These are phyloP conservation scores for Ammodramus savannarum DNA, from an alignment of 2,113 vertebrate genomes.

Conservation along the genomic window DNA sequence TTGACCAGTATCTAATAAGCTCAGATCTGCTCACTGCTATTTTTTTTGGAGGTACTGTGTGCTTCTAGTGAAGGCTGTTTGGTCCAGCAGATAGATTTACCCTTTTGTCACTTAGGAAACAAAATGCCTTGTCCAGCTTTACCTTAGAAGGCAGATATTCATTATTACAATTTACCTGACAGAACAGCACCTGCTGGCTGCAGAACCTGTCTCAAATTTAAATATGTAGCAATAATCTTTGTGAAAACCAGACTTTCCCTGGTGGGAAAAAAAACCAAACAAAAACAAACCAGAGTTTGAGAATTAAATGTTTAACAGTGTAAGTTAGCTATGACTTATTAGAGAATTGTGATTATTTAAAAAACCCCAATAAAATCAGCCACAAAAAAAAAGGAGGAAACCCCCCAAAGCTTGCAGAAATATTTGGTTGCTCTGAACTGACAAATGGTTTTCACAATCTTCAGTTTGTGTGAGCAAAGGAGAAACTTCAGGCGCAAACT, in stretches of 20 bases:
- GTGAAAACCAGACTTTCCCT: neutral
- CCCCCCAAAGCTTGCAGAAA: neutral
- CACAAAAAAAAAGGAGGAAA: neutral
- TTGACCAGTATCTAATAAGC: conserved; percentile 29
- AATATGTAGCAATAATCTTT: neutral
- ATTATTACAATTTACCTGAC: neutral
- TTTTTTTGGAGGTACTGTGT: neutral
- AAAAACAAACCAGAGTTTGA: neutral
- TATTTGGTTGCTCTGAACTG: neutral
- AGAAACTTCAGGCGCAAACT: neutral
- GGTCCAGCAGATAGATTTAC: neutral
- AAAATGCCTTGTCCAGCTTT: neutral
- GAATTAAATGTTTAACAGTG: neutral
- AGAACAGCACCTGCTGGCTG: conserved; percentile 33
- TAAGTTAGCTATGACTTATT: neutral
- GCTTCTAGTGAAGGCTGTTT: conserved; percentile 15
- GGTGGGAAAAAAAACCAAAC: neutral
- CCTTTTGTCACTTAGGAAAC: neutral
- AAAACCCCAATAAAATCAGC: neutral
- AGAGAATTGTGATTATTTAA: neutral
- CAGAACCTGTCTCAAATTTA: neutral
- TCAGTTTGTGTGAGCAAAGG: neutral
- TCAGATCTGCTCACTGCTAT: neutral
- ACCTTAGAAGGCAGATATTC: neutral
- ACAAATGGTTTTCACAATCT: neutral